phyloP scores from a whole-genome alignment of 2,113 vertebrate genomes.

The Peromyscus leucopus region DNA sequence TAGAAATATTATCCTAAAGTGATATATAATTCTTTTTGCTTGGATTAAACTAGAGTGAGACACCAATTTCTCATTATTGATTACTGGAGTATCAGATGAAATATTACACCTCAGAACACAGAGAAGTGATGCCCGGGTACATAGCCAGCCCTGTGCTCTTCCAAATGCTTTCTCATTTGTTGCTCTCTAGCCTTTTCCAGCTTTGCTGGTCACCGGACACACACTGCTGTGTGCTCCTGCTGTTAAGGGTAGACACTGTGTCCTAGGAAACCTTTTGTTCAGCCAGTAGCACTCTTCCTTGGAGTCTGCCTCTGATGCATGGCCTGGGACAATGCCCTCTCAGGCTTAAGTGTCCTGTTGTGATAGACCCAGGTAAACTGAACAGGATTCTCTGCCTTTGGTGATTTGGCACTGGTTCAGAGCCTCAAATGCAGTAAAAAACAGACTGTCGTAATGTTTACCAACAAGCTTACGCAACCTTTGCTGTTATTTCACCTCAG shows the following conservation, averaged over 20 bases:
- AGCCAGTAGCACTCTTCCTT: neutral
- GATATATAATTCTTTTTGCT: neutral
- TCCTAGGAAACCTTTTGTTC: neutral
- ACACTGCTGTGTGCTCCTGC: neutral
- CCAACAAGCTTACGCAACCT: neutral
- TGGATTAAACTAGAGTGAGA: neutral
- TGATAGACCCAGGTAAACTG: neutral
- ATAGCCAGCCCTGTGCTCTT: neutral
- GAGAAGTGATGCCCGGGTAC: neutral
- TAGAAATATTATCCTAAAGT: constrained; percentile 11
- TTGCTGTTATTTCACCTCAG: neutral
- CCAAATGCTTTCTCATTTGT: neutral
- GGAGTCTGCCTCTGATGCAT: neutral
- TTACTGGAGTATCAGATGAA: neutral
- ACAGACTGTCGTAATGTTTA: neutral
- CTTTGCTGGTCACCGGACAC: neutral
- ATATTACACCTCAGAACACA: neutral
- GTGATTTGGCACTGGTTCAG: too few species aligned
- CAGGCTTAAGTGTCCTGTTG: neutral
- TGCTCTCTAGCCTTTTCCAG: neutral
- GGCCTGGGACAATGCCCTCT: neutral
- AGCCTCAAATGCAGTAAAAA: neutral
- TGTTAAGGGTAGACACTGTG: neutral
- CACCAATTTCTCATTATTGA: neutral
- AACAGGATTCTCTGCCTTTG: neutral